Evolutionary conservation across 2,797 vertebrate species (phyloP), one percentile per base, ranked within the genome.

Genomic region (Phylloscopus collybita): DNA sequence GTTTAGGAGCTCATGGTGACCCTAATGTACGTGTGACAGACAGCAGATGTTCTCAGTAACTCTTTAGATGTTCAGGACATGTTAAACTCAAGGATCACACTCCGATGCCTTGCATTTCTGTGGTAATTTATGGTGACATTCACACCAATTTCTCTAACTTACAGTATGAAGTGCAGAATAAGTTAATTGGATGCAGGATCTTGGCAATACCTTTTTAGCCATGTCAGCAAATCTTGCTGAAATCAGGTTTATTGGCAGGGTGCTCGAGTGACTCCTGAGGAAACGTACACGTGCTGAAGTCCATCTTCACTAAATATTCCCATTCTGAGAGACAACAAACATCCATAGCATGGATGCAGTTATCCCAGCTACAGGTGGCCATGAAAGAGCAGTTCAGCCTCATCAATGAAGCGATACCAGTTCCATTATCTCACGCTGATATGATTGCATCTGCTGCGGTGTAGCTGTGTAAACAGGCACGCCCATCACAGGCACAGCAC

Each of bases 181-280:
- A 83, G 44, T 38, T 44, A 62, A 34, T 64, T 0, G 0, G n/a
- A 17, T 38, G 51, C 49, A 74, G n/a, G 32, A 32, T 54, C 47
- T 91, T 91, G 73, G 69, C 76, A 62, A 32, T 42, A 34, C 12
- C n/a, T 84, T 94, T 88, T 75, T 25, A 81, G 47, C 47, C 3
- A 2, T 13, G 25, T 84, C 88, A 80, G 80, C 73, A 92, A 93
- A 88, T 64, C 20, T 57, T 60, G 70, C 89, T 87, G 91, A 74
- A 74, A 90, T 36, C 9, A 22, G 47, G 34, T 72, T 88, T 90
- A 76, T 60, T 92, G 66, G 70, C 69, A 69, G 57, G 25, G 4
- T 25, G 59, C 85, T 75, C 5, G 3, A 71, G 50, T 0, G 3
- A 19, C 50, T 88, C 25, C 50, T 21, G 50, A 88, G 47, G 51